Evolutionary conservation across 2,888 invertebrate genomes (phyloP).

Genomic region (Norana najaformis): DNA sequence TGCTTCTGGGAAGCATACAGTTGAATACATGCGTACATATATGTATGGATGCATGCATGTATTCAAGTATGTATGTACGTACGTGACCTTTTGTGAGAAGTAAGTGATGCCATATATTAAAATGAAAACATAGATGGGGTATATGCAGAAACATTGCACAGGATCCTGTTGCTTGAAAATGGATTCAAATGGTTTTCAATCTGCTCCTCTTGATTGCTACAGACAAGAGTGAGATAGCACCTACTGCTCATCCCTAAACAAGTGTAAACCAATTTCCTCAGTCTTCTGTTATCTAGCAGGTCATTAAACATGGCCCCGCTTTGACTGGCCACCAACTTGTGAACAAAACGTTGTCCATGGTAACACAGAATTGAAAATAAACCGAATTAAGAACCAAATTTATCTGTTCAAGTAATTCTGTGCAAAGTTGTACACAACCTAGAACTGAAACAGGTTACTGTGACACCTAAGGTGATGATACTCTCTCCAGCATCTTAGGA

Average conservation of each 20-base stretch:
- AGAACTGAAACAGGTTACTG: neutral
- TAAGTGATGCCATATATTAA: neutral
- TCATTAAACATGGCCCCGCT: neutral
- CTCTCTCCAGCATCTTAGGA: neutral
- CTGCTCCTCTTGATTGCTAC: neutral
- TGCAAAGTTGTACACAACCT: neutral
- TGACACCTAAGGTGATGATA: neutral
- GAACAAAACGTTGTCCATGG: neutral
- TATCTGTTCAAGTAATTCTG: neutral
- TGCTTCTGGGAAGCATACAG: neutral
- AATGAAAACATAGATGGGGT: neutral
- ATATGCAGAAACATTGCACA: neutral
- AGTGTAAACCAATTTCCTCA: neutral
- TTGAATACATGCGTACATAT: too few species aligned
- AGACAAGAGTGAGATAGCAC: neutral
- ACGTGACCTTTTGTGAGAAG: neutral
- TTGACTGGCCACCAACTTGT: neutral
- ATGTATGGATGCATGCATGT: too few species aligned
- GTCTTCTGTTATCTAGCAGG: neutral
- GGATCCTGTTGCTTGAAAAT: neutral
- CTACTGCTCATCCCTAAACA: neutral
- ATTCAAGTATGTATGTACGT: too few species aligned
- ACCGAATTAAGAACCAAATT: neutral
- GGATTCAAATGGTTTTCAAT: neutral
- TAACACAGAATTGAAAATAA: neutral